Evolutionary conservation across 2,797 vertebrate genomes (phyloP), one percentile per base, ranked within the genome.

Genomic region (Hypotaenidia philippensis): DNA sequence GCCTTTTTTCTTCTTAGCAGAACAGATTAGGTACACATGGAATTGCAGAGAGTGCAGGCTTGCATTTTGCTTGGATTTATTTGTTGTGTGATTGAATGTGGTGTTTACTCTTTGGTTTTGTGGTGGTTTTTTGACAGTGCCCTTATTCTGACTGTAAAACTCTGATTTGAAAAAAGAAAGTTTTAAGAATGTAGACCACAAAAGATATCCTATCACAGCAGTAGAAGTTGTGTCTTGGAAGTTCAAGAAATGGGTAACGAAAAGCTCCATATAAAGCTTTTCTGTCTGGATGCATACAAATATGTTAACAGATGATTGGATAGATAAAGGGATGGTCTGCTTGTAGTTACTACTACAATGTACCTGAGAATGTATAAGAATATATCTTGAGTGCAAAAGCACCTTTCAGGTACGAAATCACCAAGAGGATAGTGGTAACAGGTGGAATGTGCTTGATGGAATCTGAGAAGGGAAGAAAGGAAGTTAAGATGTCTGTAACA

Each of bases 11-110:
- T 64, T 66, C 2, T 14, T n/a, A 63, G 23, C 12, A 8, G 61
- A 66, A 47, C 13, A 55, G 18, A 13, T 34, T 5, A 10, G 5
- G 9, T 34, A n/a, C 32, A 25, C 0, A 0, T 38, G 36, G 9
- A 84, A 36, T 38, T 82, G 19, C 40, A 25, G 41, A 25, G 47
- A 4, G 3, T 65, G 26, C 22, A 65, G 26, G 34, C 4, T 83
- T 76, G 26, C 5, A 7, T 79, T 91, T 72, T 89, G 10, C 22
- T 72, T 72, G n/a, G 8, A 11, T 72, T 44, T 79, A 14, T 50
- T 59, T 84, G 34, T 19, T 71, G 19, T 27, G 19, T 40, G 31
- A 23, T 56, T 20, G 21, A 9, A 36, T 84, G 10, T 31, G 7
- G 7, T 69, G 38, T 6, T 78, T 25, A 27, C 20, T 34, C 59